Evolutionary conservation across 2,888 invertebrate genomes (phyloP), one percentile per base, ranked within the genome.

Genomic region (Calephelis perditalis): DNA sequence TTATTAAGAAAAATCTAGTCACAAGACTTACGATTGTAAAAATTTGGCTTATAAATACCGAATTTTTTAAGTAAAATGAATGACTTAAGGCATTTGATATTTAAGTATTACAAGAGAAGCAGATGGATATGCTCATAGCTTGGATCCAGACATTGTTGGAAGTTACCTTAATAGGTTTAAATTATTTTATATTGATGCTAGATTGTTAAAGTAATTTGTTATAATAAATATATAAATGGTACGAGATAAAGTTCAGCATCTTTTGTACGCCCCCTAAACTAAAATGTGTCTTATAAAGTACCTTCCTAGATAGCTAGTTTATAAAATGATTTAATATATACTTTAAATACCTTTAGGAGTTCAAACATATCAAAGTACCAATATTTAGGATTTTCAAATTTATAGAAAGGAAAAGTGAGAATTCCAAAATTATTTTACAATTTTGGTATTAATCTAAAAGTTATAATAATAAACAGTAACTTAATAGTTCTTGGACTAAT

Each of bases 1-100:
- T 84, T 87, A 84, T 81, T 88, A 89, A 87, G 86, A 75, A 84
- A 87, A 87, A 86, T 90, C 90, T 90, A 90, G 90, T 90, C 90
- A 90, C 81, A 84, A 85, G 90, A 90, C 90, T 89, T 89, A 88
- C 86, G 86, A 84, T 82, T 83, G 81, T 87, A 82, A 81, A 75
- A 84, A 82, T 79, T 81, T 77, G 76, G 85, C 86, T 86, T 84
- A 81, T 79, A 78, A 74, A 77, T 70, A 77, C 78, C 81, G 86
- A 83, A 84, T 86, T 76, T 84, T 86, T 82, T 84, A 83, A 78
- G 76, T 82, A 81, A 78, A 78, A 68, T 65, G 59, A 75, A 75
- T 71, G 70, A 76, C 75, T 81, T 52, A 75, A 73, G 85, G 77
- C 82, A 85, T 86, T 82, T 82, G 55, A 46, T 60, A 60, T 60